These are phyloP conservation scores for Tragelaphus imberbis DNA, from an alignment of 2,113 vertebrate genomes.

Conservation along the genomic window DNA sequence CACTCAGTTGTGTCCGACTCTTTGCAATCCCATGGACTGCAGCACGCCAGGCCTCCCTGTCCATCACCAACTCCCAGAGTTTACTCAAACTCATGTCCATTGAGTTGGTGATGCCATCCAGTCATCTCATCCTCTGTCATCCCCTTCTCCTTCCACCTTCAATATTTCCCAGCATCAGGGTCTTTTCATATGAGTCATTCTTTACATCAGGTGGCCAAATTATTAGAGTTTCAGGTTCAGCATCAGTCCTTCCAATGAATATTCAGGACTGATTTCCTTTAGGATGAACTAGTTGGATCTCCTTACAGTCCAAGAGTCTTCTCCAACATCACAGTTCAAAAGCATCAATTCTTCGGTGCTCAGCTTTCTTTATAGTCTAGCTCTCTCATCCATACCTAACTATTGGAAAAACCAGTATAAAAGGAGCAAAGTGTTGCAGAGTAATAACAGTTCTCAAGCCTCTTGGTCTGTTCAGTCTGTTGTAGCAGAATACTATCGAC, in stretches of 20 bases:
- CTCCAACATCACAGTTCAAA: not conserved
- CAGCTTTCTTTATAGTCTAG: not conserved
- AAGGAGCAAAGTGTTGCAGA: not conserved
- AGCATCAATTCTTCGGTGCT: not conserved
- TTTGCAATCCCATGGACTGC: not conserved
- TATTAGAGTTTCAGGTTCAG: not conserved
- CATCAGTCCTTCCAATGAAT: not conserved
- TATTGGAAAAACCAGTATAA: not conserved
- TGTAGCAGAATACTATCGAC: not conserved
- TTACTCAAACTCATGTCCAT: not conserved
- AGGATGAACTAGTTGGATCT: not conserved
- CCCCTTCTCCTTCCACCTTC: not conserved
- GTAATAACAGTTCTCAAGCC: not conserved
- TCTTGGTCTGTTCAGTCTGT: not conserved
- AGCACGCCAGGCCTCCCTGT: not conserved
- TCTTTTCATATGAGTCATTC: not conserved
- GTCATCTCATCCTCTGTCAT: not conserved
- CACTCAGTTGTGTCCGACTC: accelerated
- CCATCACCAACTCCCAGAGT: accelerated
- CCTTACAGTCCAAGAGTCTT: not conserved
- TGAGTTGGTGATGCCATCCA: not conserved
- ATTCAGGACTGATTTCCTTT: not conserved
- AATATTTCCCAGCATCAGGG: not conserved
- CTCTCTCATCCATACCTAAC: not conserved
- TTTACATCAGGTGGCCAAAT: not conserved